Evolutionary conservation across 1,140 invertebrate species (phyloP).

Genomic region (Cherax destructor): DNA sequence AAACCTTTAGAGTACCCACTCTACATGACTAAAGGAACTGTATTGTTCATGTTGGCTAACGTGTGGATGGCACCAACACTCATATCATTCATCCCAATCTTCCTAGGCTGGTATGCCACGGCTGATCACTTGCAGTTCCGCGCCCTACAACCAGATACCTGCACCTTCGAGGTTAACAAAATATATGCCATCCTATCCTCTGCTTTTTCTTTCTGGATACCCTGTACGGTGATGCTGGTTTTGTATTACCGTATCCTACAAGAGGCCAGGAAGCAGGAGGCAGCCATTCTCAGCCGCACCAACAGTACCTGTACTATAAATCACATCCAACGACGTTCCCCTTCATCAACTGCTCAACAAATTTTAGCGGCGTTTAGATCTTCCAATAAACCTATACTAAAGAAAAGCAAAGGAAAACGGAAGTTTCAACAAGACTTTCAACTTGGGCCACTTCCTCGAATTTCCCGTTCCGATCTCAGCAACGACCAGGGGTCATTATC

Average conservation of each 20-base stretch:
- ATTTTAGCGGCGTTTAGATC: conserved; percentile 62
- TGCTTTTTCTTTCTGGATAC: conserved; percentile 96
- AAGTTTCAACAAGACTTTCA: conserved; percentile 33
- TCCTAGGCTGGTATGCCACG: conserved; percentile 93
- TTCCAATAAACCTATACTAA: conserved; percentile 14
- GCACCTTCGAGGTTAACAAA: conserved; percentile 89
- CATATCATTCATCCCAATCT: conserved; percentile 96
- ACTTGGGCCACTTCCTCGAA: conserved; percentile 51
- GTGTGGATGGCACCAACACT: conserved; percentile 94
- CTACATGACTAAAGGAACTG: conserved; percentile 89
- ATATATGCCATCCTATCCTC: conserved; percentile 93
- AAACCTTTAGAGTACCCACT: conserved; percentile 91
- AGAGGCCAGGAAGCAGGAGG: conserved; percentile 93
- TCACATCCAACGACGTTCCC: conserved; percentile 42
- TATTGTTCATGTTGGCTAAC: conserved; percentile 80
- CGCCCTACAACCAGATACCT: conserved; percentile 73
- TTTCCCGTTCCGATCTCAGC: conserved; percentile 31
- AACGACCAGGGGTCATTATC: conserved; percentile 18
- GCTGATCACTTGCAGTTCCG: conserved; percentile 90
- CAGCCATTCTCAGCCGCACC: conserved; percentile 74
- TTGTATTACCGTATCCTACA: conserved; percentile 95
- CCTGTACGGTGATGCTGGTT: conserved; percentile 94
- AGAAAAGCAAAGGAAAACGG: conserved; percentile 26
- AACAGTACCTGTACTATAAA: conserved; percentile 67
- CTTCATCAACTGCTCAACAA: conserved; percentile 63